Evolutionary conservation across 2,113 vertebrate species (phyloP).

Genomic region (Tragelaphus strepsiceros): DNA sequence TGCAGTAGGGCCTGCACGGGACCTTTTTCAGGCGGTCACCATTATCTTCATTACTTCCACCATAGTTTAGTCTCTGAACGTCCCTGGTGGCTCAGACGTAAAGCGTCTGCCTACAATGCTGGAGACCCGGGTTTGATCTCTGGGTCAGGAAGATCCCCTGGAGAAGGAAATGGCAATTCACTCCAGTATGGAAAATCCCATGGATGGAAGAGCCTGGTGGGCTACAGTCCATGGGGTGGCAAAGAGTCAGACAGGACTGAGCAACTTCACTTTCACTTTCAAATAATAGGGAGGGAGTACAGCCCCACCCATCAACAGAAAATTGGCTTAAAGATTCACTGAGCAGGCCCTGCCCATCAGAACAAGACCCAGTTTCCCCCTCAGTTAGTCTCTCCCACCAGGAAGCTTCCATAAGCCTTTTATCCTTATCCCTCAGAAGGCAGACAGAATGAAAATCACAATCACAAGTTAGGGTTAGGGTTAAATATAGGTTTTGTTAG

Average conservation of each 20-base stretch:
- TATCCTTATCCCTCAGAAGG: background rate
- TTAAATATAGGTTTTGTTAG: background rate
- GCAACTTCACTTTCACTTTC: background rate
- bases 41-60: background rate
- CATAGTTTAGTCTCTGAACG: background rate
- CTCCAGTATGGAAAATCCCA: background rate
- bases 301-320: background rate
- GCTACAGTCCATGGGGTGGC: background rate
- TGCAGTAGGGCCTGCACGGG: rapidly evolving
- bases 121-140: rapidly evolving
- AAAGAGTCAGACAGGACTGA: background rate
- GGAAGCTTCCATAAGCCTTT: background rate
- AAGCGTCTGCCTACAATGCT: rapidly evolving
- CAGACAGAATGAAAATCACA: background rate
- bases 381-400: background rate
- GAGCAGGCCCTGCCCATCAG: rapidly evolving
- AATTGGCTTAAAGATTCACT: background rate
- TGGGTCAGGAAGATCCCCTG: background rate
- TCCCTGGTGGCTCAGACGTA: rapidly evolving
- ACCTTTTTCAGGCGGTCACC: background rate
- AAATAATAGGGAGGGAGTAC: background rate
- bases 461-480: background rate
- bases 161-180: background rate
- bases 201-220: background rate
- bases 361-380: background rate